Conservation (phyloP, 2,797 vertebrate species). For the Eulemur coronatus region DNA sequence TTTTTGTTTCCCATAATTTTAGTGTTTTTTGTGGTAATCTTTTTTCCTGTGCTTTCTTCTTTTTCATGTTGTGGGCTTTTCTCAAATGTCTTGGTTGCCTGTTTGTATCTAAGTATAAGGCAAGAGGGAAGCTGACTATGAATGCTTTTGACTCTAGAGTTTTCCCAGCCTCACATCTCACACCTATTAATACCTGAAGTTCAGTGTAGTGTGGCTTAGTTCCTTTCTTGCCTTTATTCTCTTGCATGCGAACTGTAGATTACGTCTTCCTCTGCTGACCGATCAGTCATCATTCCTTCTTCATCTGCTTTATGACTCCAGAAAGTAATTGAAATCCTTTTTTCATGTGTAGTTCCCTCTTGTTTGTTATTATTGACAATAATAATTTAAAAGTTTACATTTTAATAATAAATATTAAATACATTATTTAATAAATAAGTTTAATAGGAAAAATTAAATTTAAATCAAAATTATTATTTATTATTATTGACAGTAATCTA, state of each 20-base stretch:
- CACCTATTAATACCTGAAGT: neutral
- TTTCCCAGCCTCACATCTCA: neutral
- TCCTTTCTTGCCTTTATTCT: conserved; percentile 4
- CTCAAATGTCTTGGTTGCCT: neutral
- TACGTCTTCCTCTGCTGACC: neutral
- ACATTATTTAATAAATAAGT: neutral
- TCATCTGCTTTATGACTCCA: conserved; percentile 23
- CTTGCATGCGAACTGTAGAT: neutral
- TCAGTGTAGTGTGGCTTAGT: neutral
- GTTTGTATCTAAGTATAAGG: neutral
- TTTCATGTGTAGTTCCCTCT: neutral
- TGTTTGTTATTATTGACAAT: conserved; percentile 12
- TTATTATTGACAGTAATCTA: neutral
- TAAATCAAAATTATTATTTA: neutral
- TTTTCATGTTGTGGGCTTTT: neutral
- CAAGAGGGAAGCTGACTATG: neutral
- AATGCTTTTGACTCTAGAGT: neutral
- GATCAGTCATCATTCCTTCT: neutral
- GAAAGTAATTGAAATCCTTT: conserved; percentile 2
- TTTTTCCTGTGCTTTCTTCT: neutral
- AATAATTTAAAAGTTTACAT: neutral
- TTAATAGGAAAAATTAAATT: neutral
- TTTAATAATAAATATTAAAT: neutral
- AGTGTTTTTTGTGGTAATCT: neutral
- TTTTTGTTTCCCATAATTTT: neutral